phyloP scores from a whole-genome alignment of 1,140 invertebrate genomes.

The Limonius californicus region DNA sequence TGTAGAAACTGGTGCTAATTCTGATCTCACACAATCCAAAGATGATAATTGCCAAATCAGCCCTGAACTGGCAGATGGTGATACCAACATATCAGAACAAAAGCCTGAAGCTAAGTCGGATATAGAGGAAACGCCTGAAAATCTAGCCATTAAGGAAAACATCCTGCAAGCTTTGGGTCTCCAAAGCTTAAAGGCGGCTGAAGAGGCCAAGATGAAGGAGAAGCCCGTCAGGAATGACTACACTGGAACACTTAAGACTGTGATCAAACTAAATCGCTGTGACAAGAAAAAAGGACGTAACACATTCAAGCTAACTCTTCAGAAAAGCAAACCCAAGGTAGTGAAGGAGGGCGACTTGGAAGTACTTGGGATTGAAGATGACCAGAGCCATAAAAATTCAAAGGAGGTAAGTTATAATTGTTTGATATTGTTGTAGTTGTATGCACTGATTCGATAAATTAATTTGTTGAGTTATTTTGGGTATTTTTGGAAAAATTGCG shows the following conservation, averaged over 20 bases:
- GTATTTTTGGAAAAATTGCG: no score
- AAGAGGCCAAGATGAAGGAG: conserved; percentile 52
- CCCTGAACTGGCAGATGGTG: not conserved
- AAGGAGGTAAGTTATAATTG: conserved; percentile 59
- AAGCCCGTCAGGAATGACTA: conserved; percentile 55
- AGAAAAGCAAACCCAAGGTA: conserved; percentile 59
- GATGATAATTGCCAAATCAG: not conserved
- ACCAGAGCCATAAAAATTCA: conserved; percentile 70
- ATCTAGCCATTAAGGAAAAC: conserved; percentile 57
- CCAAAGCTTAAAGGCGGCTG: conserved; percentile 59
- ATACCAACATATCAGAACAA: not conserved
- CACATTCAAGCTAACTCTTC: conserved; percentile 74
- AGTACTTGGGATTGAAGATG: conserved; percentile 54
- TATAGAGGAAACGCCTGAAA: conserved; percentile 53
- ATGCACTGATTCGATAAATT: no score
- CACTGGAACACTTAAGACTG: conserved; percentile 73
- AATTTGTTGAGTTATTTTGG: no score
- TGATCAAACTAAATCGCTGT: conserved; percentile 67
- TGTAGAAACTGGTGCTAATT: not conserved
- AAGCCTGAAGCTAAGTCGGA: conserved; percentile 33
- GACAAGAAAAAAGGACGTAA: conserved; percentile 60
- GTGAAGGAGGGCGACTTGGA: conserved; percentile 47
- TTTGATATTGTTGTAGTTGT: conserved; percentile 22
- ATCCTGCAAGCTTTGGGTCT: conserved; percentile 61
- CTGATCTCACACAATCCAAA: not conserved